Evolutionary conservation across 2,888 invertebrate species (phyloP), one percentile per base, ranked within the genome.

Genomic region (Hermaeophaga mercurialis): DNA sequence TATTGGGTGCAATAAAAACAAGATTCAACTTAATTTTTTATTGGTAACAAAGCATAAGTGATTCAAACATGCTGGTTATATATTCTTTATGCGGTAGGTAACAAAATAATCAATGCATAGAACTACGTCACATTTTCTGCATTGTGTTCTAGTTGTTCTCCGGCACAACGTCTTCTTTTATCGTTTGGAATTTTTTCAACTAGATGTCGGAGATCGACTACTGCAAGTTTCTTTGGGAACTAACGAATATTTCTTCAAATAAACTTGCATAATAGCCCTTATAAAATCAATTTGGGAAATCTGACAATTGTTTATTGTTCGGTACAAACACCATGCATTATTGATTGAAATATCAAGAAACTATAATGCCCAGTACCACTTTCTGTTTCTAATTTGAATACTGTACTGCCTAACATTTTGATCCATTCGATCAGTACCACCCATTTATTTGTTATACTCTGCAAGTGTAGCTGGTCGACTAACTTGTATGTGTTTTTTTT

Each of bases 111-210:
- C 22, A 12, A 53, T 33, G 26, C 45, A 45, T 17, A 46, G 22
- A 14, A 45, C 38, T 8, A 46, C 38, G 15, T 44, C 17, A 24
- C 53, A 53, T 36, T 55, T 55, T 12, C 8, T 11, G 11, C 48
- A 48, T 28, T 36, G 44, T n/a, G 49, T 48, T 22, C 36, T 18
- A 11, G 44, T 11, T 14, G 11, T 19, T 56, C 53, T 9, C 53
- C 49, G n/a, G 54, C 58, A 50, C 62, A 60, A 28, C 58, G 46
- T 41, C 50, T 41, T 49, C 49, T 39, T 31, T 62, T 60, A 5
- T 60, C 52, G 39, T 56, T 36, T 43, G 47, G 36, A 18, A 44
- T 46, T 33, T 56, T 58, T 33, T 36, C 11, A 12, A 28, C 12
- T 53, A 56, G 58, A 6, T 46, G 22, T 18, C 54, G 34, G 28